phyloP scores from a whole-genome alignment of 2,113 vertebrate species.

The Malurus elegans region DNA sequence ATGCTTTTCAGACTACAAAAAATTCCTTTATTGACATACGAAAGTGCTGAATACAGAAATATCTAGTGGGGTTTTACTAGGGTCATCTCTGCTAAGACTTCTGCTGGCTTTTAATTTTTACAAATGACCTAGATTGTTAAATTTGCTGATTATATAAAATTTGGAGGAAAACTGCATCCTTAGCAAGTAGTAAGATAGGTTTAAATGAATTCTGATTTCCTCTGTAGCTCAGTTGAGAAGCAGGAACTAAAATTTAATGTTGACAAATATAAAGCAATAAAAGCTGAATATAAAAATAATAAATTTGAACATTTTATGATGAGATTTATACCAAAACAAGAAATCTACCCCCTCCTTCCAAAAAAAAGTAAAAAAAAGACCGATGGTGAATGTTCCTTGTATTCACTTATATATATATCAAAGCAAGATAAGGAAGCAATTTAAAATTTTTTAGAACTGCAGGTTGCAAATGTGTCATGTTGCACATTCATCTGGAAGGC shows the following conservation, averaged over 20 bases:
- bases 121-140: slow-evolving; percentile 4
- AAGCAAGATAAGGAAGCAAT: background rate
- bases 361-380: background rate
- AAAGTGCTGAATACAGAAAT: background rate
- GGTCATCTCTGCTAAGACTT: slow-evolving; percentile 21
- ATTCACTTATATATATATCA: background rate
- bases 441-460: background rate
- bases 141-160: slow-evolving; percentile 39
- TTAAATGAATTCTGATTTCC: slow-evolving; percentile 52
- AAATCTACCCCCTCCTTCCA: background rate
- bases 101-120: slow-evolving; percentile 23
- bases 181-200: slow-evolving; percentile 23
- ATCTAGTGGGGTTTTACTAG: background rate
- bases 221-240: slow-evolving; percentile 36
- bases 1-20: background rate
- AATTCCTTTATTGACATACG: background rate
- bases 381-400: background rate
- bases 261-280: slow-evolving; percentile 30
- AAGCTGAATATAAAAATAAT: background rate
- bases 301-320: background rate
- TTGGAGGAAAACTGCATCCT: background rate
- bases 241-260: slow-evolving; percentile 38
- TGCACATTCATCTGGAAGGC: slow-evolving; percentile 1
- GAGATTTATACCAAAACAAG: background rate
- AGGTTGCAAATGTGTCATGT: background rate